A percentile compares a stretch with the other conserved stretches of the same genome.
These are phyloP conservation scores for Coendou prehensilis DNA, from an alignment of 2,797 vertebrate species.

Conservation along the genomic window DNA sequence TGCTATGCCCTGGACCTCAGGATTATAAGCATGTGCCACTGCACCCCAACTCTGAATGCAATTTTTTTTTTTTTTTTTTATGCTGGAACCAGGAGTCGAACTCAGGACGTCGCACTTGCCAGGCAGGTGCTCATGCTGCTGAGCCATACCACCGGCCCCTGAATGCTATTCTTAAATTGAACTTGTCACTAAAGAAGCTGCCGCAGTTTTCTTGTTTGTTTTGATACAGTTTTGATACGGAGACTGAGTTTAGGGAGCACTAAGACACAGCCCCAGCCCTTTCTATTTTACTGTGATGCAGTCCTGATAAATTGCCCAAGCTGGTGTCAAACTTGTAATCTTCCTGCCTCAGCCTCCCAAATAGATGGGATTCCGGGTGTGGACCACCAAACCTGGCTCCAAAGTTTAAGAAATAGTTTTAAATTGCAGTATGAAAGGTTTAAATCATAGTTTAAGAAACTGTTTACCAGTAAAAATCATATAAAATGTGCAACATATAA, in stretches of 20 bases:
- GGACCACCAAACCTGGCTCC: background rate
- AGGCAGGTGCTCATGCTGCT: too few relatives aligned
- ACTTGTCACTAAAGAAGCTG: background rate
- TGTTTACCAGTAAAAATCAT: background rate
- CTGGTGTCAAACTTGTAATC: background rate
- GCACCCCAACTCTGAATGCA: background rate
- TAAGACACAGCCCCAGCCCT: background rate
- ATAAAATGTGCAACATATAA: background rate
- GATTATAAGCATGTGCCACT: background rate
- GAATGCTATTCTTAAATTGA: background rate
- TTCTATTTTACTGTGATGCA: background rate
- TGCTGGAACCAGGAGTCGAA: too few relatives aligned
- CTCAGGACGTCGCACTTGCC: too few relatives aligned
- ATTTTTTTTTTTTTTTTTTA: background rate
- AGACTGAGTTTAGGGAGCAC: background rate
- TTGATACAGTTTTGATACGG: background rate
- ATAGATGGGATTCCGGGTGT: background rate
- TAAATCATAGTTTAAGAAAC: background rate
- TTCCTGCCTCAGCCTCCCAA: background rate
- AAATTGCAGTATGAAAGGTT: background rate
- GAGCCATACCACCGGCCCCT: too few relatives aligned
- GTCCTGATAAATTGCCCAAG: background rate
- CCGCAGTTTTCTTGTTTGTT: background rate
- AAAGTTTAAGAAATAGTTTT: background rate
- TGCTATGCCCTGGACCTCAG: background rate